Conservation (phyloP, 2,888 invertebrate species). For the Coelogynopora nodosa region DNA sequence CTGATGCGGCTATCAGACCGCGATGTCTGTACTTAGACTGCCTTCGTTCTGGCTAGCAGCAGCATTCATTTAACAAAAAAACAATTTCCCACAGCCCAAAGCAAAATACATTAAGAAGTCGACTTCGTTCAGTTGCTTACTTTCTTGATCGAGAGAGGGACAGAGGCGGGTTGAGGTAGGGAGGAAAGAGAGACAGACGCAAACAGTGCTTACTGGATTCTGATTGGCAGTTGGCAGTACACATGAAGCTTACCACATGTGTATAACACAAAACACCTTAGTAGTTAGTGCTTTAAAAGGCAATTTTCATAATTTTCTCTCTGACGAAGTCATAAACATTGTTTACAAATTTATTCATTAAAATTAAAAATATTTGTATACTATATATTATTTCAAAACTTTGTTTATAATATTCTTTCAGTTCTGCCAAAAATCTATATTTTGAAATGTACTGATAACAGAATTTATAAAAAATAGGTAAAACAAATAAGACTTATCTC, state of each 20-base stretch:
- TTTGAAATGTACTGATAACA: too few species aligned
- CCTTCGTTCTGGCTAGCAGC: not conserved
- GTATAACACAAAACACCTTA: too few species aligned
- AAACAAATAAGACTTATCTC: too few species aligned
- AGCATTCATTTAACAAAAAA: not conserved
- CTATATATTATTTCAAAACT: too few species aligned
- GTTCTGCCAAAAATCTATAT: too few species aligned
- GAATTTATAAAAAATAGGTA: too few species aligned
- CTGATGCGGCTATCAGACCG: not conserved
- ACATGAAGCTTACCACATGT: not conserved
- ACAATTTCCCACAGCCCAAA: not conserved
- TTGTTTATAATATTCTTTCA: too few species aligned
- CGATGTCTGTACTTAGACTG: not conserved
- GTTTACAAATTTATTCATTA: too few species aligned
- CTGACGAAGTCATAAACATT: too few species aligned
- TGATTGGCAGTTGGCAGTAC: not conserved
- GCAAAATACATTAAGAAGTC: not conserved
- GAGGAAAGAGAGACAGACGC: not conserved
- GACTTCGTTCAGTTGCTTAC: not conserved
- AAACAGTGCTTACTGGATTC: not conserved
- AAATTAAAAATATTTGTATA: too few species aligned
- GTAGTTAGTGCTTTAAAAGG: too few species aligned
- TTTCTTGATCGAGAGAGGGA: not conserved
- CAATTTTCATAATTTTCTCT: too few species aligned
- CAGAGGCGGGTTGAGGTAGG: not conserved